A percentile compares a stretch with the other conserved stretches of the same genome.
Evolutionary conservation across 2,113 vertebrate species (phyloP).

Genomic region (Electrona antarctica): DNA sequence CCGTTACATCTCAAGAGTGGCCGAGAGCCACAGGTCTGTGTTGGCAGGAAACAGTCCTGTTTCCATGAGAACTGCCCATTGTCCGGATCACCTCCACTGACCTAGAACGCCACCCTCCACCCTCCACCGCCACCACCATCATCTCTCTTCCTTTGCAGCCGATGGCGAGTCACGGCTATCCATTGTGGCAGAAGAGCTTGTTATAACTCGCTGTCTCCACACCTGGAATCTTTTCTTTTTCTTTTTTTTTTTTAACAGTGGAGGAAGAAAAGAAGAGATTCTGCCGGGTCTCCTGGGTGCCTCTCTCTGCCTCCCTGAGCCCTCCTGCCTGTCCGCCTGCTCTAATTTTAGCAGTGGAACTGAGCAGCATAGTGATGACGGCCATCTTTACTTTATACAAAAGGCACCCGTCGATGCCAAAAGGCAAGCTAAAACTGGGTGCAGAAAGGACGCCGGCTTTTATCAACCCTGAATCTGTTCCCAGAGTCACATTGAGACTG

Average conservation of each 20-base stretch:
- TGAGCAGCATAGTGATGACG: conserved; percentile 77
- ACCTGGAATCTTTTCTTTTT: conserved; percentile 10
- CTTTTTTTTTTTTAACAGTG: background rate
- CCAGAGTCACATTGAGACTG: background rate
- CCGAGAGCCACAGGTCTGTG: conserved; percentile 44
- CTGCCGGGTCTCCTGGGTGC: conserved; percentile 60
- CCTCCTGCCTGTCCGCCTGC: conserved; percentile 28
- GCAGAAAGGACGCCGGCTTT: conserved; percentile 28
- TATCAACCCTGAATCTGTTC: conserved; percentile 16
- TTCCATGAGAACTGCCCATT: conserved; percentile 67
- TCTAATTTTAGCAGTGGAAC: conserved; percentile 80
- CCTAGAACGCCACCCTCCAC: conserved; percentile 3
- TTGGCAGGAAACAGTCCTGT: conserved; percentile 57
- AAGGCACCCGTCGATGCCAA: conserved; percentile 64
- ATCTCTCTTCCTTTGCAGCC: background rate
- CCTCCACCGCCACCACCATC: too few relatives aligned
- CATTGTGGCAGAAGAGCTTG: background rate
- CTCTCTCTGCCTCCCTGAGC: conserved; percentile 58
- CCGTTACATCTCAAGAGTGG: conserved; percentile 50
- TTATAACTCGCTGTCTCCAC: background rate
- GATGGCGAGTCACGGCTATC: background rate
- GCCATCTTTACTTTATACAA: conserved; percentile 76
- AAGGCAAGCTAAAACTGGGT: conserved; percentile 42
- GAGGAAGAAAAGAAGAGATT: background rate
- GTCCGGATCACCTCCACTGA: conserved; percentile 47